Percentiles rank a stretch among this genome's conserved stretches.
Evolutionary conservation across 2,113 vertebrate genomes (phyloP).

Genomic region (Lepisosteus osseus): DNA sequence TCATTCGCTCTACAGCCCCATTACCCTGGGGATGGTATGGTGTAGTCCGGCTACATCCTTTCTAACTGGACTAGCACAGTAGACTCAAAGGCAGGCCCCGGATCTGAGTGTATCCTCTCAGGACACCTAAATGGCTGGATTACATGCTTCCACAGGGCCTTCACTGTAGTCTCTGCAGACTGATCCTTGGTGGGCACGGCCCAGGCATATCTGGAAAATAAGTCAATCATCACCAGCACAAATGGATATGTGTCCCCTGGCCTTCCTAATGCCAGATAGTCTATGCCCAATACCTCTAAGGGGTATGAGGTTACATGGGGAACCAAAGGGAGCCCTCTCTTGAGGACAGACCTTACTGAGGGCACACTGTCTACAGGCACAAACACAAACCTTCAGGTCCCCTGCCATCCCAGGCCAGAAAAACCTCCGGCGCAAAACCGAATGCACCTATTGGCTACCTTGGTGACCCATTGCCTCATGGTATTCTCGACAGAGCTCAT

Average conservation of each 20-base stretch:
- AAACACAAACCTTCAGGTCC: background rate
- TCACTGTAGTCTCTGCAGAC: background rate
- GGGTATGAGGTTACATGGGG: background rate
- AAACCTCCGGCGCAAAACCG: background rate
- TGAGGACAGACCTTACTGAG: background rate
- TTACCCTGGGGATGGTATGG: background rate
- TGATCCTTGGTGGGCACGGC: background rate
- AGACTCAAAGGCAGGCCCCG: constrained; percentile 3
- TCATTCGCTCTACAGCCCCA: background rate
- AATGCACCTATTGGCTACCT: background rate
- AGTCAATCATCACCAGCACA: background rate
- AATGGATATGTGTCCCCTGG: background rate
- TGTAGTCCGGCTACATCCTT: background rate
- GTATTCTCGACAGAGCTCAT: background rate
- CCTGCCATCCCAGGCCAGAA: background rate
- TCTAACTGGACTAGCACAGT: background rate
- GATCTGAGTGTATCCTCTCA: constrained; percentile 1
- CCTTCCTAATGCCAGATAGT: background rate
- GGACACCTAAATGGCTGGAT: constrained; percentile 5
- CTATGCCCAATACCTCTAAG: background rate
- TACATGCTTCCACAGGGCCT: background rate
- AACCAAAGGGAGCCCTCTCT: background rate
- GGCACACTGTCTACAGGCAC: background rate
- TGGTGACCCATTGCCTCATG: background rate
- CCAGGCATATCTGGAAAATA: constrained; percentile 3